Conservation (phyloP, 2,888 invertebrate species). For the Orthosia gothica region DNA sequence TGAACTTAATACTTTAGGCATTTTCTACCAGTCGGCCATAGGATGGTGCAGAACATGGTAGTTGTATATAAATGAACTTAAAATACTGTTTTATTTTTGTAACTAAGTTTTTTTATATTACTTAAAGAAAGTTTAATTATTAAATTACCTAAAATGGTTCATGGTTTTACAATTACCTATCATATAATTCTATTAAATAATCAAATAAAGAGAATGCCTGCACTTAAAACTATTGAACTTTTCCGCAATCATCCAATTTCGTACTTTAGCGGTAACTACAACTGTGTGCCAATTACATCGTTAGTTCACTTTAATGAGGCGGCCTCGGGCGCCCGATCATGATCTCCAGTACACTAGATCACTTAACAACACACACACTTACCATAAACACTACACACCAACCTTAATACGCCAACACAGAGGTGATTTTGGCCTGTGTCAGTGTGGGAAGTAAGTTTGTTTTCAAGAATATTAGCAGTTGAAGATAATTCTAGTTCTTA, state of each 20-base stretch:
- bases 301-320: slow-evolving; percentile 85
- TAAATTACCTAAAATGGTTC: background rate
- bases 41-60: too few species aligned
- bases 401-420: slow-evolving; percentile 54
- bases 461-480: slow-evolving; percentile 60
- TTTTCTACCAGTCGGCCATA: too few species aligned
- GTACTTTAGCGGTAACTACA: slow-evolving; percentile 73
- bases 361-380: slow-evolving; percentile 69
- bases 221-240: slow-evolving; percentile 60
- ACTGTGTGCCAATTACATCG: slow-evolving; percentile 84
- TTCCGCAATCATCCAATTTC: slow-evolving; percentile 74
- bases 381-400: slow-evolving; percentile 33
- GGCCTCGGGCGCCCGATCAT: slow-evolving; percentile 77
- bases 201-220: slow-evolving; percentile 4
- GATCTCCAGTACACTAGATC: slow-evolving; percentile 74
- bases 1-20: too few species aligned
- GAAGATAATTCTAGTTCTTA: slow-evolving; percentile 66
- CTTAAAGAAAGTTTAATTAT: background rate
- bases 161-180: background rate
- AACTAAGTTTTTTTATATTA: background rate
- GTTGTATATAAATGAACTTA: background rate
- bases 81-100: background rate
- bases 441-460: slow-evolving; percentile 15
- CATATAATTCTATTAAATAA: background rate
- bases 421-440: slow-evolving; percentile 34